Evolutionary conservation across 2,888 invertebrate species (phyloP), one percentile per base, ranked within the genome.

Genomic region (Nemapogon koenigi): DNA sequence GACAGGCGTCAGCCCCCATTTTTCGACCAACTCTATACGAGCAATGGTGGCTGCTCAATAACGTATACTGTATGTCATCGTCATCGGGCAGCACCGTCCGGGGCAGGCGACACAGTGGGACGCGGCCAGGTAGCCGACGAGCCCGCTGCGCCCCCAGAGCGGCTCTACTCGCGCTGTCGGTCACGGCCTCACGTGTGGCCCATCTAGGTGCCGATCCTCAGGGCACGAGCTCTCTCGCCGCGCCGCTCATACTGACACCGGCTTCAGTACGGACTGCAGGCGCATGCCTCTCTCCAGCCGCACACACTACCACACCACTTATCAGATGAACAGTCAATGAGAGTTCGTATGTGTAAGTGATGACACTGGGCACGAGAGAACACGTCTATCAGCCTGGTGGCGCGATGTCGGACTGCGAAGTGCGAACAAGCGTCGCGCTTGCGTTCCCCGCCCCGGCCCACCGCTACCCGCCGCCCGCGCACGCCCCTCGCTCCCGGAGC

Each of bases 1-100:
- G 89, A 93, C 92, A 88, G 94, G 94, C 88, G 93, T 93, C 84
- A 94, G 91, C 90, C 94, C 94, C 94, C 94, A 94, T 92, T 92
- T 91, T 86, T 94, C 93, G 84, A 92, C 88, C 85, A 93, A 91
- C 88, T 93, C 93, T 89, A 94, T 90, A 86, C 92, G 93, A 88
- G 94, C 92, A 94, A 94, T 94, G 90, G 89, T 91, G 90, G 85
- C 86, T 85, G 84, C 81, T 84, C 85, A 83, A 66, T 50, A 55
- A 63, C 66, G 70, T 70, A 66, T 56, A 65, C 67, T 71, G 75
- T 75, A 73, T 69, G 70, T 41, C 26, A 35, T 36, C 37, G 31
- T 19, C 33, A 18, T 28, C n/a, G 7, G 15, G 19, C 22, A 16
- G 35, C 14, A 16, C 10, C 18, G 35, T 16, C 16, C n/a, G 16